Evolutionary conservation across 2,888 invertebrate genomes (phyloP).

Genomic region (Willowsia nigromaculata): DNA sequence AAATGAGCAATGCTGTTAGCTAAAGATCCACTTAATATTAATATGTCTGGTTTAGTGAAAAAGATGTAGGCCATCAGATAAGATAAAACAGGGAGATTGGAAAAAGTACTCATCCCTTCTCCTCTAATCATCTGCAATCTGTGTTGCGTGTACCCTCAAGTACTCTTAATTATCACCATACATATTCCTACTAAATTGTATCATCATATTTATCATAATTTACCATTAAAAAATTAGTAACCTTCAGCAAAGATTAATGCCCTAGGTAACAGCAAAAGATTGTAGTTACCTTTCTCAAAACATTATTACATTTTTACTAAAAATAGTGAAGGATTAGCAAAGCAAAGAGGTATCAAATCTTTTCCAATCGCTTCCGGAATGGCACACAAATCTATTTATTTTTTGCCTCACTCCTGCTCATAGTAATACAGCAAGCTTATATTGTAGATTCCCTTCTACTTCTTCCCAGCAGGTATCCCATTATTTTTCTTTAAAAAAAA

Average conservation of each 20-base stretch:
- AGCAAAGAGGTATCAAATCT: neutral
- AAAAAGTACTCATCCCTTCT: neutral
- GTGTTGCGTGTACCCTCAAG: neutral
- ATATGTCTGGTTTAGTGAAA: too few species aligned
- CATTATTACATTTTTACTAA: neutral
- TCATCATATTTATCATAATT: too few species aligned
- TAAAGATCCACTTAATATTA: too few species aligned
- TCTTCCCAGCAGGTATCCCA: neutral
- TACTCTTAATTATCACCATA: conserved; percentile 48
- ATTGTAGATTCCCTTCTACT: neutral
- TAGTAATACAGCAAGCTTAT: neutral
- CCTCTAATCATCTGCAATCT: neutral
- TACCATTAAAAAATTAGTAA: too few species aligned
- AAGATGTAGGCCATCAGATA: neutral
- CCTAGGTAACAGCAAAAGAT: too few species aligned
- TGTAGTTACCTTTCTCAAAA: neutral
- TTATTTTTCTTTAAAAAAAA: neutral
- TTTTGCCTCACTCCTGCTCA: too few species aligned
- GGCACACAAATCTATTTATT: too few species aligned
- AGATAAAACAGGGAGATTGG: neutral
- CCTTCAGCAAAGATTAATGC: too few species aligned
- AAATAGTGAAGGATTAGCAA: neutral
- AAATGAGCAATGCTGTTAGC: too few species aligned
- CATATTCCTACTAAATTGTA: neutral
- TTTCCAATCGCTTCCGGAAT: neutral